Base-by-base conservation (phyloP, 1,140 invertebrate species). In the Zaprionus tsacasi region DNA sequence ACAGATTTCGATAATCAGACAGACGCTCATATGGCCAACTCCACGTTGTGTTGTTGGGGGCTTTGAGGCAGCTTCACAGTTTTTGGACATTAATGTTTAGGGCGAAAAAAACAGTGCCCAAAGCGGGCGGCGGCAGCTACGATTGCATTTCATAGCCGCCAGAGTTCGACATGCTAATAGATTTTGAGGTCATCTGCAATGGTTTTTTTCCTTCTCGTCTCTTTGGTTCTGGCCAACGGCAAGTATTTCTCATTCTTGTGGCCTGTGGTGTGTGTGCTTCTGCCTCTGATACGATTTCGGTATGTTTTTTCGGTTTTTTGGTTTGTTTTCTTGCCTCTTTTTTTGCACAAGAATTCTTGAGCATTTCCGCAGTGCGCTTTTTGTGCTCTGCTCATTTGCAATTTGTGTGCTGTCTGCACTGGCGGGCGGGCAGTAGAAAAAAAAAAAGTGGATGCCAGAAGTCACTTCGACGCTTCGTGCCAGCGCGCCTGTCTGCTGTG, bases 101-200 rank as follows among this genome's bases (percentile, higher is more conserved):
- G 56, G 43, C 64, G 33, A 59, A 77, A 63, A 77, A 67, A 72
- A 71, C 58, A 59, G 48, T 60, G 70, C 79, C 67, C 52, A 13
- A 66, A 50, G 83, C 73, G 77, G 80, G 55, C 71, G 71, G 66
- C 64, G 68, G 54, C 77, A 66, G 45, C 77, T 69, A 40, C 67
- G 71, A 80, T 85, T 89, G 85, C 85, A 85, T 89, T 80, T 82
- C 75, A 89, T 89, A 81, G 85, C 85, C 81, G 78, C 81, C 72
- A 79, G 85, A 81, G 85, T 89, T 88, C 85, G 85, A 88, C 85
- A 86, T 89, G 81, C 85, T 89, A 89, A 89, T 90, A 89, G 85
- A 89, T 89, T 89, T 89, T 89, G 85, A 89, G 86, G 85, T 89
- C 85, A 85, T 74, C 76, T 85, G 85, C 85, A 89, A 88, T 81